Conservation (phyloP, 2,888 invertebrate genomes). For the Callimorpha dominula region DNA sequence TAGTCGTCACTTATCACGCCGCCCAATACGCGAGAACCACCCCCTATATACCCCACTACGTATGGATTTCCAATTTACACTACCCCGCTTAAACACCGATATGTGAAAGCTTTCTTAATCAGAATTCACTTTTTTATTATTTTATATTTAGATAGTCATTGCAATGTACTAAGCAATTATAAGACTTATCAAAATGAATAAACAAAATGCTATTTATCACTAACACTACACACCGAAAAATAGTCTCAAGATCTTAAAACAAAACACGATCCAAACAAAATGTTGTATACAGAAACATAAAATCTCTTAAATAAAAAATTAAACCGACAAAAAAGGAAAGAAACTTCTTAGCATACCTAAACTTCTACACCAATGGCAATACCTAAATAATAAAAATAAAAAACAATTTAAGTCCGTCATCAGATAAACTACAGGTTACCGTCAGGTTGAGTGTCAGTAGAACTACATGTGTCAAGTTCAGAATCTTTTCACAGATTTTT, state of each 20-base stretch:
- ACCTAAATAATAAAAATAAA: too few relatives aligned
- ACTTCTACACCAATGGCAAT: too few relatives aligned
- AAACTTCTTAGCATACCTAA: too few relatives aligned
- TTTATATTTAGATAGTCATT: background rate
- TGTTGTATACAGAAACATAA: slow-evolving; percentile 22
- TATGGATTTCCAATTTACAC: slow-evolving; percentile 61
- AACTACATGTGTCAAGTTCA: too few relatives aligned
- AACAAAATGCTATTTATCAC: background rate
- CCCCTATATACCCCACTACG: slow-evolving; percentile 56
- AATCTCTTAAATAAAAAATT: too few relatives aligned
- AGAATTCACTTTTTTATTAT: too few relatives aligned
- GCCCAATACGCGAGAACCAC: slow-evolving; percentile 63
- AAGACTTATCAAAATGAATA: background rate
- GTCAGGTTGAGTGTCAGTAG: too few relatives aligned
- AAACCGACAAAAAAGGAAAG: too few relatives aligned
- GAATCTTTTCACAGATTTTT: too few relatives aligned
- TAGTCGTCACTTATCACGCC: slow-evolving; percentile 71
- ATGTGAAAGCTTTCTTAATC: slow-evolving; percentile 24
- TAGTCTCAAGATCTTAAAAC: background rate
- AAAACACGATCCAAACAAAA: slow-evolving; percentile 21
- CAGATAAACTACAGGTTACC: too few relatives aligned
- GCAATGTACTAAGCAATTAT: background rate
- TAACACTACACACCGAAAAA: background rate
- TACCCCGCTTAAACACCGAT: slow-evolving; percentile 51
- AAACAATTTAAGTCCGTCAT: too few relatives aligned